These are phyloP conservation scores for Melitaea cinxia DNA, from an alignment of 1,140 invertebrate species.

Conservation along the genomic window DNA sequence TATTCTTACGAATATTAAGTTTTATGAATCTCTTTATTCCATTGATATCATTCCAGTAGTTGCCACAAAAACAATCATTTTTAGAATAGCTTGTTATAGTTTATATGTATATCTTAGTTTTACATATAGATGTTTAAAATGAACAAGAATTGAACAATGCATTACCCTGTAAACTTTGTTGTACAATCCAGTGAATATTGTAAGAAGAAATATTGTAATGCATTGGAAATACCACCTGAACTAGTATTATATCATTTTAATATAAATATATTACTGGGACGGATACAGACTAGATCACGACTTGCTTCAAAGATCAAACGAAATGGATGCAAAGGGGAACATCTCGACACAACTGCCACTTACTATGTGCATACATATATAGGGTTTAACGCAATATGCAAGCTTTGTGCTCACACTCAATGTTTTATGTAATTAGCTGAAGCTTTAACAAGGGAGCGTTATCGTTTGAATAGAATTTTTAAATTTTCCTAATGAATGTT, in stretches of 20 bases:
- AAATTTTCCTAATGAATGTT: constrained; percentile 76
- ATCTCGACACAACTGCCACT: constrained; percentile 50
- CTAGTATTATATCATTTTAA: constrained; percentile 25
- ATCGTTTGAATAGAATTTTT: constrained; percentile 56
- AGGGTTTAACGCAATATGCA: constrained; percentile 45
- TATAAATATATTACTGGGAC: constrained; percentile 27
- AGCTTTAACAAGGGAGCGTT: constrained; percentile 63
- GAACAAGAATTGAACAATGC: not conserved
- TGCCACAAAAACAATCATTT: no score
- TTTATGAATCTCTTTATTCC: no score
- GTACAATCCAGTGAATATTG: not conserved
- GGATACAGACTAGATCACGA: constrained; percentile 28
- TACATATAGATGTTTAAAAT: no score
- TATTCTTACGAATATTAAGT: no score
- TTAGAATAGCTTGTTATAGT: no score
- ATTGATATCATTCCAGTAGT: no score
- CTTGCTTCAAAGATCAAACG: constrained; percentile 70
- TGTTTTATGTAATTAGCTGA: constrained; percentile 75
- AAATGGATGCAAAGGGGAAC: constrained; percentile 63
- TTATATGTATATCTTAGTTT: no score
- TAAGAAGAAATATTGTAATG: not conserved
- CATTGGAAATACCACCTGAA: not conserved
- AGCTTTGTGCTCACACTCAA: constrained; percentile 42
- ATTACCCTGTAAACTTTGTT: not conserved
- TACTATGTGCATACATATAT: constrained; percentile 54